A percentile compares a stretch with the other conserved stretches of the same genome.
Evolutionary conservation across 2,888 invertebrate species (phyloP).

Genomic region (Apomyelois bistriatella): DNA sequence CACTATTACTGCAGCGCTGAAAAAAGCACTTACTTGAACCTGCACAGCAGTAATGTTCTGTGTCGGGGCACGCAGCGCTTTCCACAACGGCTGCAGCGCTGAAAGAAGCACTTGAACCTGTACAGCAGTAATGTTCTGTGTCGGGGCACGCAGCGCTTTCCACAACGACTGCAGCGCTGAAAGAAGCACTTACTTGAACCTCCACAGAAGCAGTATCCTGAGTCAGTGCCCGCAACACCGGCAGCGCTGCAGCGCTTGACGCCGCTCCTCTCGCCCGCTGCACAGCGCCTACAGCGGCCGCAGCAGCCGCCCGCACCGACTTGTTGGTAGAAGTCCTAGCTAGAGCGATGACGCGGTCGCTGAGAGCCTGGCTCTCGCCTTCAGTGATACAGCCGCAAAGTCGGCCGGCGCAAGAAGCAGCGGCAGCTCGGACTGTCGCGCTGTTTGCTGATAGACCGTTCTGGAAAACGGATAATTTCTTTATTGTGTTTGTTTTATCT

Average conservation of each 20-base stretch:
- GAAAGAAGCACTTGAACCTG: constrained; percentile 81
- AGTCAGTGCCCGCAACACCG: constrained; percentile 94
- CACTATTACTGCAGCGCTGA: constrained; percentile 97
- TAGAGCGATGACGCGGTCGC: constrained; percentile 52
- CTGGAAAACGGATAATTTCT: constrained; percentile 59
- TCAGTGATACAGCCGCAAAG: constrained; percentile 76
- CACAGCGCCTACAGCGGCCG: constrained; percentile 95
- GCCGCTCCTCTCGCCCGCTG: constrained; percentile 98
- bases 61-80: constrained; percentile 89
- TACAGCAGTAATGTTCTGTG: constrained; percentile 67
- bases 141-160: constrained; percentile 91
- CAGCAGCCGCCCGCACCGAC: constrained; percentile 56
- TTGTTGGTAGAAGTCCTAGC: constrained; percentile 45
- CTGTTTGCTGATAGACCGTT: constrained; percentile 87
- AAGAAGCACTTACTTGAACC: constrained; percentile 85
- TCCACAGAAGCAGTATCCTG: constrained; percentile 96
- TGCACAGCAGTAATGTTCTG: constrained; percentile 81
- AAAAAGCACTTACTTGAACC: constrained; percentile 97
- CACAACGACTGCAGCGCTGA: constrained; percentile 86
- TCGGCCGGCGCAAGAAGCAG: constrained; percentile 96
- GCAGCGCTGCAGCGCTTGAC: constrained; percentile 96
- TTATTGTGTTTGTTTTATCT: too few species aligned
- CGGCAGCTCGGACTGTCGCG: constrained; percentile 92
- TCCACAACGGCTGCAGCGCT: constrained; percentile 88
- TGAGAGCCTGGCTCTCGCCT: constrained; percentile 56